Evolutionary conservation across 2,113 vertebrate species (phyloP).

Genomic region (Cynoglossus semilaevis): DNA sequence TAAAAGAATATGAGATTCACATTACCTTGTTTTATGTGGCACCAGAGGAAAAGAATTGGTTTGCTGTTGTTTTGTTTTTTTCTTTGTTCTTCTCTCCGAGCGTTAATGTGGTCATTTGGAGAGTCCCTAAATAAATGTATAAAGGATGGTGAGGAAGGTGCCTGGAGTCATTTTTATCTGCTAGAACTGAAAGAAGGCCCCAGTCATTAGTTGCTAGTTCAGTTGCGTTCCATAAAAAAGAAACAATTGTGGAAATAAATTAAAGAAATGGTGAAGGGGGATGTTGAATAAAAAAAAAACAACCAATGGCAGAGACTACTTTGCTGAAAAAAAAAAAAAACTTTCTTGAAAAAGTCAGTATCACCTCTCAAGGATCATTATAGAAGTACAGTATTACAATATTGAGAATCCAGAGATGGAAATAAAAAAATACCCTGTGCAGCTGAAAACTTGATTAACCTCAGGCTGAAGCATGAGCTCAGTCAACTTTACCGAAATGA

Average conservation of each 20-base stretch:
- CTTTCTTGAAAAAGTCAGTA: too few species aligned
- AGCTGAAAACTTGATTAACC: background rate
- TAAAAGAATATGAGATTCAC: background rate
- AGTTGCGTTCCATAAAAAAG: constrained; percentile 9
- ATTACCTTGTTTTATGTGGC: background rate
- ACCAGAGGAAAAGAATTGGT: background rate
- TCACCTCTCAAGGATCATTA: too few species aligned
- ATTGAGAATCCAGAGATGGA: background rate
- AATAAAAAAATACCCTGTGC: background rate
- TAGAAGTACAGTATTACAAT: too few species aligned
- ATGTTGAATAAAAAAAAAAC: background rate
- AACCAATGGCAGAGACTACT: background rate
- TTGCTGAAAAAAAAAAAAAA: too few species aligned
- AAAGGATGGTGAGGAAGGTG: constrained; percentile 2
- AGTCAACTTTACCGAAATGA: background rate
- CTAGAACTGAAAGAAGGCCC: background rate
- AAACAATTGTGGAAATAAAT: background rate
- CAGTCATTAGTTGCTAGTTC: background rate
- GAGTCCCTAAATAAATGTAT: background rate
- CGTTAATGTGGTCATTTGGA: background rate
- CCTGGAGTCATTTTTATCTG: background rate
- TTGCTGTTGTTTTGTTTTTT: too few species aligned
- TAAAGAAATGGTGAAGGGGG: background rate
- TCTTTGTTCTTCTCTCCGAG: background rate
- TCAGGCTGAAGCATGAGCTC: background rate